Base-by-base conservation (phyloP, 1,140 invertebrate genomes). In the Frieseomelitta varia region DNA sequence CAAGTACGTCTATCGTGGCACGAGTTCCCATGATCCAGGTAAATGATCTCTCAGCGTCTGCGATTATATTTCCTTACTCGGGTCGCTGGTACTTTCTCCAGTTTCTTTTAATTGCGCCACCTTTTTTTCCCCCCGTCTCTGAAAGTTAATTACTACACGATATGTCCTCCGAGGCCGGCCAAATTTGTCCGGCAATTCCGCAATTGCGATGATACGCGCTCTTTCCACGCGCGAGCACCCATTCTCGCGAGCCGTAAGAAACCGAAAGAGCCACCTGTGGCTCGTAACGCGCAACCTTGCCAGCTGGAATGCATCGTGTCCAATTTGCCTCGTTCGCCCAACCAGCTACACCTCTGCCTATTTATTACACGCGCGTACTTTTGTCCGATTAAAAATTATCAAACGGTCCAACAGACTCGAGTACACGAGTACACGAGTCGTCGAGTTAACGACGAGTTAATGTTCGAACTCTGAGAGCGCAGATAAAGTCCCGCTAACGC, bases 1-100 rank as follows among this genome's bases (percentile, higher is more conserved):
- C 84, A 73, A 73, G 79, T 85, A 89, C 85, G 87, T 90, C 87
- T 87, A 90, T 89, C 76, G 82, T 56, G n/a, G 19, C 53, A 78
- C 69, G 78, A 83, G 39, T 82, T 30, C 30, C 39, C 79, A 58
- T 56, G 72, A 85, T 88, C 63, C 79, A 79, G 80, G 87, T 88
- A 88, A 89, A 88, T 65, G 80, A 88, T 89, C 81, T 6, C 17
- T 75, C 34, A 55, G 27, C 58, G 63, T 73, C 47, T 17, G 58
- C 84, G 77, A 86, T 47, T 71, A 79, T 76, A 79, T 89, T 74
- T 89, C 88, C 88, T 89, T 87, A 87, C 69, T 85, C 34, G 30
- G 30, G 88, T 87, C 75, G 47, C n/a, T 65, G 34, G 76, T 51
- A 90, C 88, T 90, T 90, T 90, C 88, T 89, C 88, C 85, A 39